Evolutionary conservation across 2,113 vertebrate species (phyloP).

Genomic region (Otus sunia): DNA sequence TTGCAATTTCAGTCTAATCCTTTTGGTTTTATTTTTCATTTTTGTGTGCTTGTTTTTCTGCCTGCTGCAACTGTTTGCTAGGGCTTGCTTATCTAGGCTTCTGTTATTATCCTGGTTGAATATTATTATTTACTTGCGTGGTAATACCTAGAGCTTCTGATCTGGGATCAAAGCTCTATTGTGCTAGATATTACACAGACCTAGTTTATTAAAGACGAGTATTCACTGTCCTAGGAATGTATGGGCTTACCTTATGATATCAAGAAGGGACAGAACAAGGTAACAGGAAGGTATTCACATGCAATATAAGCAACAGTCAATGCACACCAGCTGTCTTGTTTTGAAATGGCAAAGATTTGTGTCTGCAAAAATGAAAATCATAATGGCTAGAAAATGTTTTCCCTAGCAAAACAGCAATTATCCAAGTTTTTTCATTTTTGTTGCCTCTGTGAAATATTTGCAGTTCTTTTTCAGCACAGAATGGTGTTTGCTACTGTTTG

Average conservation of each 20-base stretch:
- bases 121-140: background rate
- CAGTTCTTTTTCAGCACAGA: background rate
- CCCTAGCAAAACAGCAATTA: background rate
- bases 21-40: background rate
- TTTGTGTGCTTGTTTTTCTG: conserved; percentile 1
- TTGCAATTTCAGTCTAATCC: background rate
- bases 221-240: background rate
- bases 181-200: background rate
- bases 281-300: background rate
- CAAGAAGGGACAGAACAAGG: background rate
- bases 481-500: background rate
- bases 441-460: background rate
- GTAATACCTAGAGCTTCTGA: background rate
- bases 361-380: background rate
- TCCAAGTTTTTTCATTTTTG: background rate
- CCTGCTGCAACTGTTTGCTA: background rate
- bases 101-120: background rate
- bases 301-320: background rate
- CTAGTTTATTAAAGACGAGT: background rate
- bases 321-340: background rate
- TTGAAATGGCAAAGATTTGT: background rate
- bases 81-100: background rate
- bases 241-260: background rate
- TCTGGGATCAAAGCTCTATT: background rate
- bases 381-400: background rate